These are phyloP conservation scores for Dryas iulia DNA, from an alignment of 1,140 invertebrate genomes.

Conservation along the genomic window DNA sequence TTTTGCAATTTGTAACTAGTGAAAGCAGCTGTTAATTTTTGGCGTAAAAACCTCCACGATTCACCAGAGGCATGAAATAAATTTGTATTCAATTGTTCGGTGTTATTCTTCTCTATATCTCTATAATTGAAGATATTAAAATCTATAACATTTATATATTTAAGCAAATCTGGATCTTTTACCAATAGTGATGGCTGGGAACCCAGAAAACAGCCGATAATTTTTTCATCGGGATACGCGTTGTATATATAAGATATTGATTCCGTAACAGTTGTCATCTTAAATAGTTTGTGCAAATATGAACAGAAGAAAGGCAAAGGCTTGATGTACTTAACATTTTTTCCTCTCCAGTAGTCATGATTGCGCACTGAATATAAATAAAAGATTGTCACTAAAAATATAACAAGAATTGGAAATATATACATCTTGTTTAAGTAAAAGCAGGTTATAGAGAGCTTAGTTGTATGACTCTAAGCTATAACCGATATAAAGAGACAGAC, in stretches of 20 bases:
- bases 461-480: too few species aligned
- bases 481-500: too few species aligned
- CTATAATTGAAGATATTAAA: conserved; percentile 21
- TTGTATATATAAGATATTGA: neutral
- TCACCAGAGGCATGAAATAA: conserved; percentile 70
- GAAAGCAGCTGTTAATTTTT: conserved; percentile 21
- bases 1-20: conserved; percentile 21
- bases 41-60: conserved; percentile 81
- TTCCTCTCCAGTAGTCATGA: conserved; percentile 1
- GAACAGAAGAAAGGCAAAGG: conserved; percentile 3
- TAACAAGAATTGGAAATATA: neutral
- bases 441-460: neutral
- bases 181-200: neutral
- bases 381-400: neutral
- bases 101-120: conserved; percentile 58
- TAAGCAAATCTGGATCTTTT: conserved; percentile 3
- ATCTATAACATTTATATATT: conserved; percentile 6
- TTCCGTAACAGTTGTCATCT: neutral
- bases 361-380: conserved; percentile 6
- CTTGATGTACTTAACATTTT: conserved; percentile 1
- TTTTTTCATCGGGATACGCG: conserved; percentile 9
- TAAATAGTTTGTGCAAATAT: neutral
- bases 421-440: neutral
- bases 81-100: conserved; percentile 52
- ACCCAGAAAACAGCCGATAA: neutral